Evolutionary conservation across 2,797 vertebrate genomes (phyloP), one percentile per base, ranked within the genome.

Genomic region (Notolepis coatsorum): DNA sequence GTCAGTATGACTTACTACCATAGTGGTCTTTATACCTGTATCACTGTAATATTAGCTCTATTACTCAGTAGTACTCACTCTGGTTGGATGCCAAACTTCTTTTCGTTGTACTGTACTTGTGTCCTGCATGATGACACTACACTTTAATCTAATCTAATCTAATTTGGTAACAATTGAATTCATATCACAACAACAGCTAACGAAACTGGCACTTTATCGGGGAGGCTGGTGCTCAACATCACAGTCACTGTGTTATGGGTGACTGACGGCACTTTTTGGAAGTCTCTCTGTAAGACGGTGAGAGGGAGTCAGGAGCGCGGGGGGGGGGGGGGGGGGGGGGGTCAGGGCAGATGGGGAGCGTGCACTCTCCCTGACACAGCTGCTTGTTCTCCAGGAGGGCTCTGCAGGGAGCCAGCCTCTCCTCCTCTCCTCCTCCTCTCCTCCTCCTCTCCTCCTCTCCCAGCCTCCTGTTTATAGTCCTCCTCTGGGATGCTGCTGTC

Each of bases 221-320:
- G 41, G 27, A 48, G 75, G 77, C 63, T 52, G 76, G 5, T 35
- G 3, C 31, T 61, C 58, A 55, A 43, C 41, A 52, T 71, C 33
- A 58, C 46, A 58, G 43, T 51, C 37, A 4, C 57, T 55, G 71
- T 60, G 55, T 58, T 71, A 35, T 47, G 60, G 50, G 60, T 69
- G 74, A 88, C 47, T 83, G 81, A 79, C 72, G 68, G 73, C 60
- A 54, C 65, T 73, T 74, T 60, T 82, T 81, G 66, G 79, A 27
- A 77, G 79, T 83, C 64, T 81, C 72, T 88, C 79, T 86, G 81
- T 84, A 79, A 81, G 67, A 17, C 55, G 41, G 54, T 37, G 68
- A 76, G 65, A 67, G 73, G 65, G 66, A 56, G 54, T 25, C 52
- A 53, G 47, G 56, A 35, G 7, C 4, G 17, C 42, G 10, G 18